These are phyloP conservation scores for Doris montereyensis DNA, from an alignment of 2,888 invertebrate species.

Conservation along the genomic window DNA sequence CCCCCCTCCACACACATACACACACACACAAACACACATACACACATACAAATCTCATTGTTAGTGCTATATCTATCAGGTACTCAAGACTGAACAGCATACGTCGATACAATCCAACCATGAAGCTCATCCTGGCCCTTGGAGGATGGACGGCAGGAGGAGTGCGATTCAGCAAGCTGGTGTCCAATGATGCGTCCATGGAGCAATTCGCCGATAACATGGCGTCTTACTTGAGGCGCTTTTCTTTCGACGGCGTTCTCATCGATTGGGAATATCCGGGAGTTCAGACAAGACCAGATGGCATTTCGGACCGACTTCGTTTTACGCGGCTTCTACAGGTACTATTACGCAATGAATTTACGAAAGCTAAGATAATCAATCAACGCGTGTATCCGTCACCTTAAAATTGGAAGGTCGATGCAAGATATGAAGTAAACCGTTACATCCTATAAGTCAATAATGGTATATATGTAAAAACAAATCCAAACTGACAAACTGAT, in stretches of 20 bases:
- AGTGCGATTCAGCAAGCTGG: conserved; percentile 69
- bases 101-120: conserved; percentile 46
- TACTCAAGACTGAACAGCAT: conserved; percentile 45
- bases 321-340: conserved; percentile 42
- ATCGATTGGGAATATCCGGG: conserved; percentile 57
- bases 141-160: conserved; percentile 53
- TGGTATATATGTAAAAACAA: no score
- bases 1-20: no score
- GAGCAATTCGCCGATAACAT: conserved; percentile 42
- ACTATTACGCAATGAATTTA: no score
- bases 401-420: no score
- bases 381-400: no score
- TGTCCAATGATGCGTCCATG: conserved; percentile 47
- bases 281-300: conserved; percentile 33
- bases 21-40: no score
- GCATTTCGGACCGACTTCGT: conserved; percentile 32
- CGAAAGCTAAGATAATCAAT: no score
- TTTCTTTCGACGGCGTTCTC: conserved; percentile 48
- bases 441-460: no score
- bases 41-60: no score
- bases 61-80: conserved; percentile 5
- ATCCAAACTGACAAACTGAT: no score
- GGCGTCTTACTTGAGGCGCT: conserved; percentile 40
- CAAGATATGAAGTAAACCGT: no score
- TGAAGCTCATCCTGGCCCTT: conserved; percentile 51